Evolutionary conservation across 2,113 vertebrate species (phyloP).

Genomic region (Oenanthe oenanthe): DNA sequence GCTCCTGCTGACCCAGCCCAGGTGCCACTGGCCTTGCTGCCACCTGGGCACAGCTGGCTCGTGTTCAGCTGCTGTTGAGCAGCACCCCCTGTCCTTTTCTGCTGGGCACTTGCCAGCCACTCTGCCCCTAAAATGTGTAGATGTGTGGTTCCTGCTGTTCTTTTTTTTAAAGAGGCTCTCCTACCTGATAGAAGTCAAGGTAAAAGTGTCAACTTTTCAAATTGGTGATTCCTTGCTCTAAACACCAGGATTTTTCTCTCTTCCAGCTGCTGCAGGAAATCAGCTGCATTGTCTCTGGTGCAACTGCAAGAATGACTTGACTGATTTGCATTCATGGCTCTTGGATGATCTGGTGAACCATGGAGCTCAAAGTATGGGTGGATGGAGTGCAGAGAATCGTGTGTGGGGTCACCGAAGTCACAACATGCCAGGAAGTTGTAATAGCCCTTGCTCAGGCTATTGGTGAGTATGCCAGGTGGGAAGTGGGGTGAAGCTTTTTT

Average conservation of each 20-base stretch:
- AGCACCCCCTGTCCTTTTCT: neutral
- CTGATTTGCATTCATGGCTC: slow-evolving; percentile 53
- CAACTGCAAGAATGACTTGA: slow-evolving; percentile 73
- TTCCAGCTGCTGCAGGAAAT: slow-evolving; percentile 47
- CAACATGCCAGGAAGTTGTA: slow-evolving; percentile 99
- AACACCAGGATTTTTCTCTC: neutral
- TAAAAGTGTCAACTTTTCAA: neutral
- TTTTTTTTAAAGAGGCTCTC: neutral
- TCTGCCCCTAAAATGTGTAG: neutral
- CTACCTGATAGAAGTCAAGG: neutral
- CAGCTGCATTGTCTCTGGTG: neutral
- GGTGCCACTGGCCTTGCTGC: neutral
- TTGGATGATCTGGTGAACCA: slow-evolving; percentile 74
- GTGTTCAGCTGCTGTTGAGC: neutral
- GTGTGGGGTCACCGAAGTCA: slow-evolving; percentile 95
- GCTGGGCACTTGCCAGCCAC: neutral
- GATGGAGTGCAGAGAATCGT: slow-evolving; percentile 97
- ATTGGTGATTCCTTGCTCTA: neutral
- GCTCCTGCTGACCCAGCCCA: neutral
- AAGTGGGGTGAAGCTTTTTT: neutral
- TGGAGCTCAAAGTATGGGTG: slow-evolving; percentile 99
- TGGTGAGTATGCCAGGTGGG: slow-evolving; percentile 77
- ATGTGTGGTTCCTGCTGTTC: neutral
- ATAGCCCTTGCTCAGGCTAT: slow-evolving; percentile 98
- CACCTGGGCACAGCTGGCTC: neutral